Conservation (phyloP, 2,888 invertebrate genomes). For the Agriopis aurantiaria region DNA sequence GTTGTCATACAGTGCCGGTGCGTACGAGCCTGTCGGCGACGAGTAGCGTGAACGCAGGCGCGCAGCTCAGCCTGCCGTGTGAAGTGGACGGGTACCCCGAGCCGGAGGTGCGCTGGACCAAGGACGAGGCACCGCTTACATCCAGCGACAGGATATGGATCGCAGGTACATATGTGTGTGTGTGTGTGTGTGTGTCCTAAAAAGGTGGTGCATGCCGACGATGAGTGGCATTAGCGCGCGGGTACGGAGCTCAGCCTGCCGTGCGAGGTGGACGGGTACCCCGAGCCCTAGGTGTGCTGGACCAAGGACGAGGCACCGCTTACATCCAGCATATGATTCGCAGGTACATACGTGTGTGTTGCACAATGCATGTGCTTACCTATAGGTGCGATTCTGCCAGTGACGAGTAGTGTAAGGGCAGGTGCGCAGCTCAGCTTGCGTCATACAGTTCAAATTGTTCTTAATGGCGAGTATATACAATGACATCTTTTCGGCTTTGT, state of each 20-base stretch:
- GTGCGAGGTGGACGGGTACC: conserved; percentile 93
- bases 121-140: conserved; percentile 88
- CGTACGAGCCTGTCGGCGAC: conserved; percentile 87
- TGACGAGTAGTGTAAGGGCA: too few species aligned
- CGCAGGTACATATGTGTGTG: conserved; percentile 88
- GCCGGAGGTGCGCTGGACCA: conserved; percentile 93
- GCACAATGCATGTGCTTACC: too few species aligned
- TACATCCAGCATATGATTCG: conserved; percentile 85
- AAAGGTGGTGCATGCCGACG: too few species aligned
- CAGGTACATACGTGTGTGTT: conserved; percentile 78
- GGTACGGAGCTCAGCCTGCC: conserved; percentile 90
- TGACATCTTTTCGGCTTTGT: too few species aligned
- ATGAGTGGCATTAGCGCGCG: conserved; percentile 79
- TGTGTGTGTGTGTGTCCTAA: too few species aligned
- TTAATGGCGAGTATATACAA: too few species aligned
- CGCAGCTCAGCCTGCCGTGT: conserved; percentile 90
- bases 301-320: conserved; percentile 90
- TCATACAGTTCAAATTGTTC: too few species aligned
- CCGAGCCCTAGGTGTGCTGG: conserved; percentile 92
- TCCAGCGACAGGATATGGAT: conserved; percentile 87
- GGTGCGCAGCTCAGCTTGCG: too few species aligned
- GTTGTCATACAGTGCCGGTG: conserved; percentile 86
- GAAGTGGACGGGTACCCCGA: conserved; percentile 92
- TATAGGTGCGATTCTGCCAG: too few species aligned
- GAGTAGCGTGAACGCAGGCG: conserved; percentile 88